Evolutionary conservation across 2,113 vertebrate genomes (phyloP).

Genomic region (Chunga burmeisteri): DNA sequence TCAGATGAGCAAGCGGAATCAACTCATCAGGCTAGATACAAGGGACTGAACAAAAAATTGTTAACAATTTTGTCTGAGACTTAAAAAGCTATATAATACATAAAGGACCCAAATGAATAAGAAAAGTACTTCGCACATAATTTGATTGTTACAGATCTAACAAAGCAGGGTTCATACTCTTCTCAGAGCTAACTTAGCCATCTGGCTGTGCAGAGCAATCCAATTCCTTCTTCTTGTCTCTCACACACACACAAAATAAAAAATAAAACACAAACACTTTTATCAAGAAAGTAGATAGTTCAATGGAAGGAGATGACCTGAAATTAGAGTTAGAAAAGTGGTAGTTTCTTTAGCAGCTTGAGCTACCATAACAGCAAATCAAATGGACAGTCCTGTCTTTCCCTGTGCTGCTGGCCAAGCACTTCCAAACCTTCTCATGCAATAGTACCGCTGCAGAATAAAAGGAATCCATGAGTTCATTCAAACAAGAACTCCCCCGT

Average conservation of each 20-base stretch:
- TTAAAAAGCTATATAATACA: not conserved
- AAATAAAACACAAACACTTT: not conserved
- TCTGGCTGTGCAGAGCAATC: not conserved
- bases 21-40: not conserved
- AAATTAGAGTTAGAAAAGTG: not conserved
- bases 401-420: not conserved
- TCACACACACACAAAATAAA: not conserved
- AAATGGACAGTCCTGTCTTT: not conserved
- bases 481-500: not conserved
- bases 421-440: not conserved
- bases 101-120: not conserved
- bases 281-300: not conserved
- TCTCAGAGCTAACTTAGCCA: not conserved
- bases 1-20: not conserved
- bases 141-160: not conserved
- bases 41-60: not conserved
- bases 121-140: not conserved
- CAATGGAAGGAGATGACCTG: not conserved
- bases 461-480: not conserved
- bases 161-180: not conserved
- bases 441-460: not conserved
- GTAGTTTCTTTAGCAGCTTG: not conserved
- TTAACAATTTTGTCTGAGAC: not conserved
- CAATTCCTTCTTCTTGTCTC: not conserved
- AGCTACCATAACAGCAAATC: not conserved